Percentiles rank a stretch among this genome's conserved stretches.
Conservation (phyloP, 1,140 invertebrate genomes). For the Eurosta solidaginis region DNA sequence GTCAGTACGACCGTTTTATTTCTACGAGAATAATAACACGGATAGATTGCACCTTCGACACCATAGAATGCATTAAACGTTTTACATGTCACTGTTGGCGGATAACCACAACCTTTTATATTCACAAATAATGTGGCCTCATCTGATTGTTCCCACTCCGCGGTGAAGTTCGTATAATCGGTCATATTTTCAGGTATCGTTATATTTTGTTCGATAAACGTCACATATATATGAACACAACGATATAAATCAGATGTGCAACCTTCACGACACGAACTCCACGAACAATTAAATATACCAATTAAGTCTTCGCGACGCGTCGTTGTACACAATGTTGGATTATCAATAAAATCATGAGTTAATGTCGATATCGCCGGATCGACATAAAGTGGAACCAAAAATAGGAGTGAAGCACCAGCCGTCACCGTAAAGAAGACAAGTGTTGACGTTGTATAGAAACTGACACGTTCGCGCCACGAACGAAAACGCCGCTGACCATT, state of each 20-base stretch:
- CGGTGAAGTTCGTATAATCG: constrained; percentile 50
- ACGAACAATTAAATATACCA: constrained; percentile 82
- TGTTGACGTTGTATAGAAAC: constrained; percentile 79
- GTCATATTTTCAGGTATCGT: constrained; percentile 58
- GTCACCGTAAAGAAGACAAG: constrained; percentile 78
- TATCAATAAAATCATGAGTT: constrained; percentile 78
- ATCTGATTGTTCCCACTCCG: constrained; percentile 59
- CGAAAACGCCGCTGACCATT: constrained; percentile 66
- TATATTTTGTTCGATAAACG: constrained; percentile 63
- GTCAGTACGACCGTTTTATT: constrained; percentile 81
- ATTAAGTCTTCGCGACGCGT: constrained; percentile 74
- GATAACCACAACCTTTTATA: constrained; percentile 88
- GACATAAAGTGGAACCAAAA: constrained; percentile 86
- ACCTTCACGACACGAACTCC: constrained; percentile 85
- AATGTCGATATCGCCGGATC: constrained; percentile 86
- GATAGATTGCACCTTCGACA: constrained; percentile 75
- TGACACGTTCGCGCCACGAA: constrained; percentile 75
- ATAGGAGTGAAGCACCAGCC: constrained; percentile 80
- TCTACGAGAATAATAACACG: constrained; percentile 81
- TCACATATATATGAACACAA: constrained; percentile 85
- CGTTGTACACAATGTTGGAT: constrained; percentile 78
- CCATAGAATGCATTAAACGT: constrained; percentile 80
- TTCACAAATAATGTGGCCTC: constrained; percentile 77
- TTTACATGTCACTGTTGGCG: constrained; percentile 80
- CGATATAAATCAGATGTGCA: constrained; percentile 86